Base-by-base conservation (phyloP, 53 echinoderm and acorn worm species). In the Luidia sarsii region DNA sequence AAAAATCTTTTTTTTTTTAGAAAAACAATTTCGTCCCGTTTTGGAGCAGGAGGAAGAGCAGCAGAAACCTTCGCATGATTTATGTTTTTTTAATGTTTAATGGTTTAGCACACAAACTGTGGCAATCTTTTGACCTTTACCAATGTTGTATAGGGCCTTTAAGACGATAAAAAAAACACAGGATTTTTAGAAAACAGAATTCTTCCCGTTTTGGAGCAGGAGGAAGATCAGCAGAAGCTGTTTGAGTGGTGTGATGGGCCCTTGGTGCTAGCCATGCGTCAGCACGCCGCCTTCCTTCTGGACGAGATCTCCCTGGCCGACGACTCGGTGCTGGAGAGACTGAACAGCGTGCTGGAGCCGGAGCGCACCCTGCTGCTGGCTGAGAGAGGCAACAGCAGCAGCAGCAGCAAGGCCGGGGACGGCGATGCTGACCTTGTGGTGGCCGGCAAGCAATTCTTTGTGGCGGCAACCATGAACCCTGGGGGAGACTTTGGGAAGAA, bases 241-340 rank as follows among this genome's bases (percentile, higher is more conserved):
- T 97, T 97, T 89, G 97, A 97, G 48, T 97, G 97, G 97, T 86
- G 93, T 31, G 97, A 97, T 39, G 97, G 97, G 1, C 97, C 97
- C 3, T 82, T 97, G 1, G 93, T 97, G 75, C 88, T 86, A 8
- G 93, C 97, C 39, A 93, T 97, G 97, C 86, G 90, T 23, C 85
- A 91, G 48, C 90, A 93, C 32, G 86, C 90, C 32, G 84, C 89
- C 6, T 97, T 97, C 68, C 91, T 97, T 11, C 86, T 97, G 14
- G 97, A 97, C 27, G 97, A 97, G 79, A 93, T 97, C 66, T 97
- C 97, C n/a, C 89, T 97, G 36, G 97, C 97, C 1, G 97, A 97
- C 24, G 97, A 97, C 84, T 97, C 97, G 0, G 97, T 97, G 46
- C 81, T 97, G 64, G 97, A 97, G 77, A 71, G 97, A 20, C 85